phyloP scores from a whole-genome alignment of 2,797 vertebrate species.

The Bradypodion pumilum region DNA sequence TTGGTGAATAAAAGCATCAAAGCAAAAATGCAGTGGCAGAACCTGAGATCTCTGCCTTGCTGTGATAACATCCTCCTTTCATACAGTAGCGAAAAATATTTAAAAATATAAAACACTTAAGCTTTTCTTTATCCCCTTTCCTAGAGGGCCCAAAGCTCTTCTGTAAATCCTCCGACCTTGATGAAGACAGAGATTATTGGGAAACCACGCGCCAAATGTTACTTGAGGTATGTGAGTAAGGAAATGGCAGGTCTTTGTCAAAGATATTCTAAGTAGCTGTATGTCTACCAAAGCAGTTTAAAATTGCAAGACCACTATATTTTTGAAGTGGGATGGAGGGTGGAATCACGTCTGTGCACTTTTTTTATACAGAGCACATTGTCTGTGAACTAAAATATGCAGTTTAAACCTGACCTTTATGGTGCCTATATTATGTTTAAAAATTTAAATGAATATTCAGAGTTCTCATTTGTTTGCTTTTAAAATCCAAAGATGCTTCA shows the following conservation, averaged over 20 bases:
- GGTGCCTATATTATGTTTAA: neutral
- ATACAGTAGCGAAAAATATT: neutral
- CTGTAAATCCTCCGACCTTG: slow-evolving; percentile 59
- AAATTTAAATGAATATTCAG: neutral
- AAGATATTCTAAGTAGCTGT: neutral
- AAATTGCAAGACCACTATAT: neutral
- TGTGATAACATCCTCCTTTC: neutral
- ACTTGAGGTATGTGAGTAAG: slow-evolving; percentile 68
- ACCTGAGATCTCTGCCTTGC: neutral
- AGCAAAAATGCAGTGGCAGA: neutral
- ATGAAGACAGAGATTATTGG: slow-evolving; percentile 68
- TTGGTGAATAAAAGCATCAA: neutral
- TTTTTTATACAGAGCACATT: neutral
- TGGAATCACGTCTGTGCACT: neutral
- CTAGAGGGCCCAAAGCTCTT: slow-evolving; percentile 72
- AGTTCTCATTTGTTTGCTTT: neutral
- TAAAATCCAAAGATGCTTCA: neutral
- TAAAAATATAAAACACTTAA: neutral
- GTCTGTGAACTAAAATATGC: neutral
- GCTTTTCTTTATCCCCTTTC: slow-evolving; percentile 17
- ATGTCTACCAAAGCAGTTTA: neutral
- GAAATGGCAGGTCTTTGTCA: neutral
- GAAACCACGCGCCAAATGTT: slow-evolving; percentile 69
- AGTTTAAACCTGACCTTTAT: neutral
- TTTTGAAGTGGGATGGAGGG: neutral